Base-by-base conservation (phyloP, 2,113 vertebrate genomes). In the Egretta garzetta region DNA sequence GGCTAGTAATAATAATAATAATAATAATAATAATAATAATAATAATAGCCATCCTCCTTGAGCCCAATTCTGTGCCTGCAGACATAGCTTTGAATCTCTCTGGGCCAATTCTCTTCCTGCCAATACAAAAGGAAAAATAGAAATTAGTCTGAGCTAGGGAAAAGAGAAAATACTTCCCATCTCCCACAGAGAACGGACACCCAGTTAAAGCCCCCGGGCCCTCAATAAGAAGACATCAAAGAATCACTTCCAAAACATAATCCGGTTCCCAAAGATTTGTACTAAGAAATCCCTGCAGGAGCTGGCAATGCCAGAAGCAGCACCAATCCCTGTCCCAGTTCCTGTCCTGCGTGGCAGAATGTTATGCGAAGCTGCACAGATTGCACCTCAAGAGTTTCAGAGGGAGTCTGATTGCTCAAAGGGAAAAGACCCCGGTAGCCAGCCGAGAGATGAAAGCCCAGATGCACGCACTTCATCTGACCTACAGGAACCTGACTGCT, bases 151-250 rank as follows among this genome's bases (percentile, higher is more conserved):
- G 89, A 95, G 80, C 60, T 75, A 39, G 9, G 9, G 83, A 96
- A 96, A 96, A 83, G 41, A 73, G 59, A 94, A 95, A 96, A 93
- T 75, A 64, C 47, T 96, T 95, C 89, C 93, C 79, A 60, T 89
- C 60, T 95, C 60, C 91, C 91, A 90, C 64, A 87, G 81, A 91
- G 94, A 94, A 89, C 81, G 94, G 96, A 74, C 68, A 91, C 43
- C 64, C 35, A 79, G 80, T 75, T 82, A 87, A 95, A 87, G 52
- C 77, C 95, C 35, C 14, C 5, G 8, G 91, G 94, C 66, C 12
- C 52, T 95, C 53, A n/a, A 39, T 96, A 93, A 87, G 91, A 94
- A 72, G 93, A 96, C 91, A 82, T 96, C 91, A 96, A 96, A 96
- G 96, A 94, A 95, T 86, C 55, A 47, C 55, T 97, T 96, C 93